A percentile compares a stretch with the other conserved stretches of the same genome.
Evolutionary conservation across 2,113 vertebrate species (phyloP).

Genomic region (Narcine bancroftii): DNA sequence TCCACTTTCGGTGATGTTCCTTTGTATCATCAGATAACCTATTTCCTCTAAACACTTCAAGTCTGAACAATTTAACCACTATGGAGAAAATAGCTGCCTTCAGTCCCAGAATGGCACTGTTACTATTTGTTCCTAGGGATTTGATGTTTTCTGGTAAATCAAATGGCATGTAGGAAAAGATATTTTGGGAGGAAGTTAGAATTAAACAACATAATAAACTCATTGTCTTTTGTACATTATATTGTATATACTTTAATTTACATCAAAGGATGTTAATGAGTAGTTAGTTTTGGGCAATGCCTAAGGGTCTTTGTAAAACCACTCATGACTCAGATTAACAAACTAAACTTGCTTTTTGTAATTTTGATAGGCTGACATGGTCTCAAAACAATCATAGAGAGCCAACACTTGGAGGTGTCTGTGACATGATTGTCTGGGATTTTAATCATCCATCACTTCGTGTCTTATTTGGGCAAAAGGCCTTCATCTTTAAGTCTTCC

Average conservation of each 20-base stretch:
- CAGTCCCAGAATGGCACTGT: background rate
- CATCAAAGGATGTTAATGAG: background rate
- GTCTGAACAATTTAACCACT: background rate
- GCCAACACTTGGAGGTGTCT: background rate
- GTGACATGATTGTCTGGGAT: background rate
- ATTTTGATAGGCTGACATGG: background rate
- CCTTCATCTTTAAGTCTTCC: background rate
- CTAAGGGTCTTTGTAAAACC: background rate
- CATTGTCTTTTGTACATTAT: background rate
- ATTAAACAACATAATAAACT: background rate
- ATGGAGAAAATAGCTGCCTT: conserved; percentile 4
- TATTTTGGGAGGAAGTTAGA: background rate
- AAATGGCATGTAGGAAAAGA: background rate
- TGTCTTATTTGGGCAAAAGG: background rate
- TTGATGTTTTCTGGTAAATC: background rate
- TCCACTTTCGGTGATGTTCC: background rate
- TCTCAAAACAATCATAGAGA: background rate
- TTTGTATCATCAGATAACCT: background rate
- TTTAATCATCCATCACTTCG: background rate
- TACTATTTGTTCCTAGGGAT: background rate
- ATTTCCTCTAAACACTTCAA: conserved; percentile 5
- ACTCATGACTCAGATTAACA: background rate
- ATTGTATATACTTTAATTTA: background rate
- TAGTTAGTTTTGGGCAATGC: background rate
- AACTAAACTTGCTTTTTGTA: background rate